These are phyloP conservation scores for Cotesia congregata DNA, from an alignment of 2,888 invertebrate genomes.

Conservation along the genomic window DNA sequence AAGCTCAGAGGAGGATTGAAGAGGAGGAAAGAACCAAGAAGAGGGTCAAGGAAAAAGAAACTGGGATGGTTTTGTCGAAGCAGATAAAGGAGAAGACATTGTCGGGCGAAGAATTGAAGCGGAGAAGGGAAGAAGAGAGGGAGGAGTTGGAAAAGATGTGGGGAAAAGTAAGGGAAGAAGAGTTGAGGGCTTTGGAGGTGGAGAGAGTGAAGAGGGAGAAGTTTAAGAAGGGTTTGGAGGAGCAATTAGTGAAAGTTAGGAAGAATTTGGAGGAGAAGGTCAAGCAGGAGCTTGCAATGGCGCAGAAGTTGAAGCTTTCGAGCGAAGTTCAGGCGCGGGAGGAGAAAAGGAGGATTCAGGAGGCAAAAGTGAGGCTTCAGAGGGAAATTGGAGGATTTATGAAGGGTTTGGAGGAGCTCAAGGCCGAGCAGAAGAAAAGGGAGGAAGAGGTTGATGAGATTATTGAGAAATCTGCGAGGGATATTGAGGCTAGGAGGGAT, in stretches of 20 bases:
- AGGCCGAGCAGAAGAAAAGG: constrained; percentile 50
- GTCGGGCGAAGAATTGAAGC: constrained; percentile 52
- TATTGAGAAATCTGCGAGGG: constrained; percentile 46
- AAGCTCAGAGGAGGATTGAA: constrained; percentile 64
- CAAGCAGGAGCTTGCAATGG: constrained; percentile 53
- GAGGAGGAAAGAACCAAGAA: constrained; percentile 53
- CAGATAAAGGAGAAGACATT: constrained; percentile 58
- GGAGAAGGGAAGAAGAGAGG: constrained; percentile 52
- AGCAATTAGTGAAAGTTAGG: constrained; percentile 54
- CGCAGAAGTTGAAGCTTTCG: constrained; percentile 47
- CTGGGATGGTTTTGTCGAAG: constrained; percentile 48
- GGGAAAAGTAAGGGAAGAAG: constrained; percentile 53
- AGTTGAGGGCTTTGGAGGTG: constrained; percentile 48
- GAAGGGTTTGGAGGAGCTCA: constrained; percentile 55
- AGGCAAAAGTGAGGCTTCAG: constrained; percentile 52
- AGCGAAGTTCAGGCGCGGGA: constrained; percentile 52
- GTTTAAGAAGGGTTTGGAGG: constrained; percentile 58
- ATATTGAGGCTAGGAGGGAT: constrained; percentile 46
- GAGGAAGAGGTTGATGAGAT: constrained; percentile 52
- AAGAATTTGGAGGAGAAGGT: constrained; percentile 53
- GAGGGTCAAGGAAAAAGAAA: constrained; percentile 33
- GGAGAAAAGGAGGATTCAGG: constrained; percentile 47
- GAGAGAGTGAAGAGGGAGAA: constrained; percentile 51
- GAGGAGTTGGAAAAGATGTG: constrained; percentile 52
- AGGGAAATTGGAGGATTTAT: constrained; percentile 57